phyloP scores from a whole-genome alignment of 2,113 vertebrate species.

The Pachyramphus minor region DNA sequence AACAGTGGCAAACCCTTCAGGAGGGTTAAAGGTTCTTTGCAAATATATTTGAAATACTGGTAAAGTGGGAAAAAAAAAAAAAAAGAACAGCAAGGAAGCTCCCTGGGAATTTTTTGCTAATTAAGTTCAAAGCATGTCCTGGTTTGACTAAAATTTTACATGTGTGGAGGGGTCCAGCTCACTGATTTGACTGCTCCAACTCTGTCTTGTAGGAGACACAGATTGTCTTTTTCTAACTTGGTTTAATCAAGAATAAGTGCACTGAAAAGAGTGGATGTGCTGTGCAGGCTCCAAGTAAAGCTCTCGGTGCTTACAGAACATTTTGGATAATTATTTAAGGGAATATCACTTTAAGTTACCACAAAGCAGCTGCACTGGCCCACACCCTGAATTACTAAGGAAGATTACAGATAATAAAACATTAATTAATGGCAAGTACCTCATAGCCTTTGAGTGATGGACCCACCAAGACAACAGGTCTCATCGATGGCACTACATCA shows the following conservation, averaged over 20 bases:
- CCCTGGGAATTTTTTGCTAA: not conserved
- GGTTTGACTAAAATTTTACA: not conserved
- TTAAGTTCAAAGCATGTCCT: not conserved
- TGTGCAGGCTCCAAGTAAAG: not conserved
- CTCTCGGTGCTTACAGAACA: not conserved
- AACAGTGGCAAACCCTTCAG: not conserved
- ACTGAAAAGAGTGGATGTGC: not conserved
- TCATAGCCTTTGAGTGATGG: slow-evolving; percentile 98
- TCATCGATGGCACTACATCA: slow-evolving; percentile 97
- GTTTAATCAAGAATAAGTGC: not conserved
- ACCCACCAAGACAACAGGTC: slow-evolving; percentile 94
- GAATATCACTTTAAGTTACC: not conserved
- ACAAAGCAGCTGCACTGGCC: not conserved
- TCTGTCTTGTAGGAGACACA: not conserved
- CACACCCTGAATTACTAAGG: not conserved
- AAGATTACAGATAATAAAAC: not conserved
- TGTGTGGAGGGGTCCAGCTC: not conserved
- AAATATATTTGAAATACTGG: not conserved
- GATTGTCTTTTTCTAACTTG: not conserved
- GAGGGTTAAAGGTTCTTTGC: not conserved
- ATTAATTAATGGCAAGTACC: slow-evolving; percentile 42
- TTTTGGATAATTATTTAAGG: not conserved
- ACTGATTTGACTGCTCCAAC: not conserved
- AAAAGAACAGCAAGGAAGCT: not conserved
- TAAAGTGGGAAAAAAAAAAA: not conserved